Evolutionary conservation across 2,797 vertebrate species (phyloP), one percentile per base, ranked within the genome.

Genomic region (Notolepis coatsorum): DNA sequence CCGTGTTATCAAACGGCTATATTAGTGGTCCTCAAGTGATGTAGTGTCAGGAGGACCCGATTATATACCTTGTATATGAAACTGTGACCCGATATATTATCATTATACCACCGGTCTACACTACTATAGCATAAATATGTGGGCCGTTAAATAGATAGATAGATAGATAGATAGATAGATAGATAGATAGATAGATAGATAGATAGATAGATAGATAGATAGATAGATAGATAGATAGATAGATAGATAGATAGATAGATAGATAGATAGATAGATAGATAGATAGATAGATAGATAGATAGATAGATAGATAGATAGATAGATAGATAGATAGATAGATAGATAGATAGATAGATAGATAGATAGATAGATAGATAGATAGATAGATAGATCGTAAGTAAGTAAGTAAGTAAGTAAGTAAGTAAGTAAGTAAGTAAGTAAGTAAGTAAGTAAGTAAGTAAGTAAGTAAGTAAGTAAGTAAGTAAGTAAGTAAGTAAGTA

Each of bases 331-430:
- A 6, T 7, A 25, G 24, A 68, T 12, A 60, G 23, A 53, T 8
- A 24, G 38, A 62, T 30, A 41, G 46, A 64, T 31, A 27, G 43
- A 76, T 55, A 23, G 54, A 72, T 27, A 30, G 57, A 68, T 28
- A 43, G 48, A 79, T 20, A 48, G 46, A 58, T 35, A 49, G 48
- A 64, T 52, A 33, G 52, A 52, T 33, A 20, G 28, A 17, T 18
- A 35, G 12, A 24, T 12, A 15, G 6, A 24, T 31, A 56, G 2
- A 35, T 74, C 68, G n/a, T n/a, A n/a, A n/a, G n/a, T n/a, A n/a
- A n/a, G n/a, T n/a, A n/a, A n/a, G n/a, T n/a, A n/a, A n/a, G n/a
- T n/a, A n/a, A n/a, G n/a, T n/a, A n/a, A n/a, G n/a, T n/a, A n/a
- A n/a, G n/a, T n/a, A n/a, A n/a, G n/a, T n/a, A n/a, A n/a, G n/a